Percentiles rank a stretch among this genome's conserved stretches.
These are phyloP conservation scores for Gavia stellata DNA, from an alignment of 2,113 vertebrate genomes.

Conservation along the genomic window DNA sequence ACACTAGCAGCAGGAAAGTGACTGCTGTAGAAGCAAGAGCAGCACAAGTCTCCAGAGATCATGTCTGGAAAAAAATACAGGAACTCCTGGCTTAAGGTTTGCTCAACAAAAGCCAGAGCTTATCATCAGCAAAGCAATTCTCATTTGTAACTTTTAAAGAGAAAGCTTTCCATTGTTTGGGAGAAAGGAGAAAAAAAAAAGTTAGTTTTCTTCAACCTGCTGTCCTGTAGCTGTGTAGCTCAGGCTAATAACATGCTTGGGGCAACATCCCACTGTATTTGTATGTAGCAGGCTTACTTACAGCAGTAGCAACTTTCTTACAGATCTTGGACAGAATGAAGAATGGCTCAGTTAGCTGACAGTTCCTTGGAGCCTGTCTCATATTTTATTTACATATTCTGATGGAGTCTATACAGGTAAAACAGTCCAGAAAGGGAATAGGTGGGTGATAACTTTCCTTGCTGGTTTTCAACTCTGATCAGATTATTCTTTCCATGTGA, in stretches of 20 bases:
- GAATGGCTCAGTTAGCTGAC: not conserved
- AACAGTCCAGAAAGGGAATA: not conserved
- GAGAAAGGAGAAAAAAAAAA: not conserved
- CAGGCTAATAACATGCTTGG: not conserved
- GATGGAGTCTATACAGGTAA: not conserved
- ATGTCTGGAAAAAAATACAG: slow-evolving; percentile 47
- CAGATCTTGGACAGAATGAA: not conserved
- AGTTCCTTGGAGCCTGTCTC: not conserved
- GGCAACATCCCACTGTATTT: not conserved
- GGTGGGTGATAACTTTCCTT: not conserved
- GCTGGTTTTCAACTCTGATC: not conserved
- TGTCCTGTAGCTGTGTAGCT: not conserved
- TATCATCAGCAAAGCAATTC: slow-evolving; percentile 51
- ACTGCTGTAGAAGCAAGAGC: slow-evolving; percentile 42
- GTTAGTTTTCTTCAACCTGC: not conserved
- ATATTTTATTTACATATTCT: not conserved
- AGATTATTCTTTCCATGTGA: not conserved
- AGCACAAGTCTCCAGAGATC: slow-evolving; percentile 14
- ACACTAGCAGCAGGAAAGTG: slow-evolving; percentile 11
- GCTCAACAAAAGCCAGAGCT: slow-evolving; percentile 55
- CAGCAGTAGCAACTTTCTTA: not conserved
- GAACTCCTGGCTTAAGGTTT: slow-evolving; percentile 39
- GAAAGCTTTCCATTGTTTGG: slow-evolving; percentile 33
- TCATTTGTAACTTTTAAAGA: slow-evolving; percentile 28
- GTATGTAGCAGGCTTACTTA: not conserved